Percentiles rank a stretch among this genome's conserved stretches.
Evolutionary conservation across 2,797 vertebrate genomes (phyloP).

Genomic region (Sciaenops ocellatus): DNA sequence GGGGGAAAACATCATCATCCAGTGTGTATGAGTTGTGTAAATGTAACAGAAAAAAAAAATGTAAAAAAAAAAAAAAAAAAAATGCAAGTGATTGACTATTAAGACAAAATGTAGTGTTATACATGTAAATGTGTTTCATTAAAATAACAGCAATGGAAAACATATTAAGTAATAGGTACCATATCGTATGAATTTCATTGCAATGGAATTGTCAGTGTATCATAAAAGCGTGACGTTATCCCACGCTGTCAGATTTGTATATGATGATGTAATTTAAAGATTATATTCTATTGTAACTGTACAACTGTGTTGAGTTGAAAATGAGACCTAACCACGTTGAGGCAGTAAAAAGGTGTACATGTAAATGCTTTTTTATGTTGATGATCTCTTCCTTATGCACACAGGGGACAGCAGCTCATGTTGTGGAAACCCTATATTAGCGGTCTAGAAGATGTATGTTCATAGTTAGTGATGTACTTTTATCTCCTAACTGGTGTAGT

Average conservation of each 20-base stretch:
- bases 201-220: slow-evolving; percentile 86
- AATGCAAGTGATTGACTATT: slow-evolving; percentile 84
- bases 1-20: slow-evolving; percentile 79
- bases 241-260: slow-evolving; percentile 88
- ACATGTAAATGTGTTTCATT: slow-evolving; percentile 87
- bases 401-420: slow-evolving; percentile 77
- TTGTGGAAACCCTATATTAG: slow-evolving; percentile 83
- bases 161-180: slow-evolving; percentile 82
- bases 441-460: slow-evolving; percentile 86
- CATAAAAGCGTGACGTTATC: slow-evolving; percentile 85
- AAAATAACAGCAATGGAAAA: slow-evolving; percentile 83
- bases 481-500: slow-evolving; percentile 89
- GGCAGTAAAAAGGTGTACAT: slow-evolving; percentile 86
- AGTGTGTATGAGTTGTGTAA: slow-evolving; percentile 88
- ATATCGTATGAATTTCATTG: slow-evolving; percentile 86
- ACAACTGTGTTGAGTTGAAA: slow-evolving; percentile 89
- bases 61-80: slow-evolving; percentile 65
- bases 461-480: slow-evolving; percentile 88
- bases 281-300: slow-evolving; percentile 90
- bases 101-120: slow-evolving; percentile 87
- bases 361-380: slow-evolving; percentile 88
- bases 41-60: slow-evolving; percentile 78
- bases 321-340: slow-evolving; percentile 84
- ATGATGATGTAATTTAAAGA: slow-evolving; percentile 91
- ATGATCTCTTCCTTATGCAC: slow-evolving; percentile 86